Evolutionary conservation across 2,888 invertebrate species (phyloP).

Genomic region (Rhodophaea formosa): DNA sequence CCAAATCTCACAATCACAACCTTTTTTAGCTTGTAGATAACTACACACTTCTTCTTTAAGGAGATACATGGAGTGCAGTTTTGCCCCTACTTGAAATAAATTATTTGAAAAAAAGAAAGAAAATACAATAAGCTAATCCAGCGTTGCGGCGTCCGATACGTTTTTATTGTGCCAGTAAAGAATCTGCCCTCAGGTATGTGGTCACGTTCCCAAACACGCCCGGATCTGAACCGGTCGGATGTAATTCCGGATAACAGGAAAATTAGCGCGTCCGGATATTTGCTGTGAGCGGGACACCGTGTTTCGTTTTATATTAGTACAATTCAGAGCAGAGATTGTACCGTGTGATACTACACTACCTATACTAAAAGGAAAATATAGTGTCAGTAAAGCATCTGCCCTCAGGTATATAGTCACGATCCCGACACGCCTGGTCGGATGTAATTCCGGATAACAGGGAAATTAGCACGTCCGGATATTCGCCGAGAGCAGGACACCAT

Average conservation of each 20-base stretch:
- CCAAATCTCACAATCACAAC: no score
- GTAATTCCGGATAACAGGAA: slow-evolving; percentile 42
- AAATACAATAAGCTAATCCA: slow-evolving; percentile 7
- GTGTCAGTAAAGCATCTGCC: no score
- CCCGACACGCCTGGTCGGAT: slow-evolving; percentile 24
- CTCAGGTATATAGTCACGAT: slow-evolving; percentile 32
- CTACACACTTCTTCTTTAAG: no score
- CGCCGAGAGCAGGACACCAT: background rate
- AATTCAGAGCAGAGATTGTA: no score
- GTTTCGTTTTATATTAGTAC: background rate
- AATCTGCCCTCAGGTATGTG: slow-evolving; percentile 31
- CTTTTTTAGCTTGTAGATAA: no score
- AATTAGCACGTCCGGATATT: slow-evolving; percentile 38
- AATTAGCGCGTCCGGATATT: slow-evolving; percentile 38
- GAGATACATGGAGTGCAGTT: no score
- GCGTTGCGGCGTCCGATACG: slow-evolving; percentile 19
- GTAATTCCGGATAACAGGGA: slow-evolving; percentile 41
- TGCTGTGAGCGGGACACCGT: background rate
- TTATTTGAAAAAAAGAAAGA: no score
- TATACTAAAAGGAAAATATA: no score
- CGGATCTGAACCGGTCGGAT: no score
- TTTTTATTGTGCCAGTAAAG: slow-evolving; percentile 29
- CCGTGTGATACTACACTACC: no score
- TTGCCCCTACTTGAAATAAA: no score
- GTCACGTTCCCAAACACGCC: slow-evolving; percentile 26